phyloP scores from a whole-genome alignment of 92 coral and sea anemone genomes.

The Anthopleura xanthogrammica region DNA sequence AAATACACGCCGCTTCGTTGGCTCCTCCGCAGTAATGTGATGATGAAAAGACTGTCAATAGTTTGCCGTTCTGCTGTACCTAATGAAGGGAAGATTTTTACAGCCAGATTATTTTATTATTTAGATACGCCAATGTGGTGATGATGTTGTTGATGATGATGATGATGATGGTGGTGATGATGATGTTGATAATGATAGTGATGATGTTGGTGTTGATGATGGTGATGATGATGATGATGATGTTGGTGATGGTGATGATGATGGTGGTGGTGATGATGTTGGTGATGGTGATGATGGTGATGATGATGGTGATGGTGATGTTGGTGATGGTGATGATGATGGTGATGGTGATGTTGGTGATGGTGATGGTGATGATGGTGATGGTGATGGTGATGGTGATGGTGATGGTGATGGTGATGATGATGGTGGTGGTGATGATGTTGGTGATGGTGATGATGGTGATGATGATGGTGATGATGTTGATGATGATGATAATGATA shows the following conservation, averaged over 20 bases:
- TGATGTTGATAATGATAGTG: background rate
- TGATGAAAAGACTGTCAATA: constrained; percentile 87
- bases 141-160: background rate
- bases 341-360: background rate
- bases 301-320: too few relatives aligned
- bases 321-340: too few relatives aligned
- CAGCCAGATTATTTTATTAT: background rate
- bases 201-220: background rate
- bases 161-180: too few relatives aligned
- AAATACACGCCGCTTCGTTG: constrained; percentile 85
- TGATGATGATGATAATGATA: background rate
- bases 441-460: background rate
- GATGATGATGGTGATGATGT: background rate
- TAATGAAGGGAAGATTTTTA: background rate
- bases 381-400: background rate
- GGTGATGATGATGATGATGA: background rate
- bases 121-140: background rate
- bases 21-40: constrained; percentile 91
- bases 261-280: background rate
- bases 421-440: background rate
- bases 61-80: constrained; percentile 92
- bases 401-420: background rate
- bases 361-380: background rate
- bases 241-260: background rate
- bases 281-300: too few relatives aligned